Conservation (phyloP, 2,113 vertebrate genomes). For the Heptranchias perlo region DNA sequence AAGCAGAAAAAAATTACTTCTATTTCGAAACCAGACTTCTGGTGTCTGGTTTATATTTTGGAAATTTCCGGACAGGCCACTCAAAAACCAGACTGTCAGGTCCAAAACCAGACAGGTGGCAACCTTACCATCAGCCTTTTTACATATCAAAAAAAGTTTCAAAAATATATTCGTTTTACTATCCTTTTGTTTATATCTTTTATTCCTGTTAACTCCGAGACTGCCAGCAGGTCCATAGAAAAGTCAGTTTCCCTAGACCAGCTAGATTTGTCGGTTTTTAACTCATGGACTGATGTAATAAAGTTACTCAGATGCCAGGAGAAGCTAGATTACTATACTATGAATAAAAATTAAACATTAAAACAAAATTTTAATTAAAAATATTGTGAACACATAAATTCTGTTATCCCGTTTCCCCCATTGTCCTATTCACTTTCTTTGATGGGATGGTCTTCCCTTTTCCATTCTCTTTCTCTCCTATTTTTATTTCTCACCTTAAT, state of each 20-base stretch:
- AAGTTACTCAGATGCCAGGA: neutral
- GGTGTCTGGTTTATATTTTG: neutral
- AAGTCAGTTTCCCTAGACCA: neutral
- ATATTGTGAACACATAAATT: no score
- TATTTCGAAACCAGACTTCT: neutral
- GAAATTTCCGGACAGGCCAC: neutral
- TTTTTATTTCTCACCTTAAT: no score
- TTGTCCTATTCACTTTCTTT: no score
- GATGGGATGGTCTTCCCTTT: no score
- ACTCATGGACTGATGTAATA: neutral
- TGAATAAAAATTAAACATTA: neutral
- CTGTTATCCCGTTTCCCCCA: no score
- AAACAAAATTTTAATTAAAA: no score
- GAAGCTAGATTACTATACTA: neutral
- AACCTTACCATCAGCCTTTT: neutral
- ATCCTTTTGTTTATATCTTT: neutral
- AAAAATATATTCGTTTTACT: neutral
- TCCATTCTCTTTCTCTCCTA: no score
- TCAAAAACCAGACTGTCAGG: neutral
- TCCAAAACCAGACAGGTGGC: neutral
- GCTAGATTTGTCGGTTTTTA: neutral
- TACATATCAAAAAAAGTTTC: neutral
- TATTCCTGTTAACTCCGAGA: neutral
- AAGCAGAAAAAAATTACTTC: neutral
- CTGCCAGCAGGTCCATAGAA: neutral